Percentiles rank a stretch among this genome's conserved stretches.
Evolutionary conservation across 2,797 vertebrate genomes (phyloP).

Genomic region (Calcarius lapponicus): DNA sequence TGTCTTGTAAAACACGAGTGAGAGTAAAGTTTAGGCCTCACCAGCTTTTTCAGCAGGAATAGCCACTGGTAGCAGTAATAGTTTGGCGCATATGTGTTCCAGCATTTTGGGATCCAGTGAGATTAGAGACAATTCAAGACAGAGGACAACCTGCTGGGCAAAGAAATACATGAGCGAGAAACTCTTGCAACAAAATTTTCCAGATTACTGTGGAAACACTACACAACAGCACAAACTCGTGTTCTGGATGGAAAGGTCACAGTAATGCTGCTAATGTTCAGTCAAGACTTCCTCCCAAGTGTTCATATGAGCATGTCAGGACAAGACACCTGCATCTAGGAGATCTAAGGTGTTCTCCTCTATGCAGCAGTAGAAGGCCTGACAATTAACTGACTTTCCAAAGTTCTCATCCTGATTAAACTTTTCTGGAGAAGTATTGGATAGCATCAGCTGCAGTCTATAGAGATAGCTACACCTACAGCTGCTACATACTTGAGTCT

Average conservation of each 20-base stretch:
- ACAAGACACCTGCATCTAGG: not conserved
- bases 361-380: not conserved
- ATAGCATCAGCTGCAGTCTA: constrained; percentile 4
- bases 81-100: not conserved
- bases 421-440: not conserved
- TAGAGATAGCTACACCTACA: constrained; percentile 8
- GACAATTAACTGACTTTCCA: not conserved
- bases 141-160: not conserved
- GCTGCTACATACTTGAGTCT: constrained; percentile 36
- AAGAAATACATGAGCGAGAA: not conserved
- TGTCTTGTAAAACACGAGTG: not conserved
- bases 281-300: not conserved
- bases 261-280: not conserved
- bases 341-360: not conserved
- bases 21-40: not conserved
- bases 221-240: not conserved
- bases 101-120: not conserved
- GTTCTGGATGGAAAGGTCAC: not conserved
- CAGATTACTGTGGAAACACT: not conserved
- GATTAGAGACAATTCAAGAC: not conserved
- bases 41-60: not conserved
- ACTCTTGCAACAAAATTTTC: not conserved
- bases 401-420: not conserved
- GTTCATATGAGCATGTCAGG: not conserved
- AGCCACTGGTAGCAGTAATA: not conserved